A percentile compares a stretch with the other conserved stretches of the same genome.
Evolutionary conservation across 2,797 vertebrate species (phyloP).

Genomic region (Crotalus adamanteus): DNA sequence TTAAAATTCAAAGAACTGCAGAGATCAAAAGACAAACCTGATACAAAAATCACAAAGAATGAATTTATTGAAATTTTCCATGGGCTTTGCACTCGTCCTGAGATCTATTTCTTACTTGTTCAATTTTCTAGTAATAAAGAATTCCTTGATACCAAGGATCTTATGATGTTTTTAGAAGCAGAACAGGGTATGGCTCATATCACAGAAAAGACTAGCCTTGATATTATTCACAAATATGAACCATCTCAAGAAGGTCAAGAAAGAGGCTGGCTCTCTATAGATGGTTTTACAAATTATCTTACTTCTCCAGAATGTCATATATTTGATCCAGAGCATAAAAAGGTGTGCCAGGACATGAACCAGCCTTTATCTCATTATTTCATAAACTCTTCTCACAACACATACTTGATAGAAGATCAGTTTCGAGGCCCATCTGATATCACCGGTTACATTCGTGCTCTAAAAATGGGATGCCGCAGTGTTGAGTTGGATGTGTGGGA

Average conservation of each 20-base stretch:
- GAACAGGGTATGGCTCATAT: constrained; percentile 97
- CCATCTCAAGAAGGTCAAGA: constrained; percentile 91
- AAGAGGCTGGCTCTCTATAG: constrained; percentile 92
- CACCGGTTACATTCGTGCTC: constrained; percentile 94
- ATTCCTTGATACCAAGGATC: constrained; percentile 94
- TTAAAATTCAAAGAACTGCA: constrained; percentile 97
- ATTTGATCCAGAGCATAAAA: constrained; percentile 97
- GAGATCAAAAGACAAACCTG: constrained; percentile 88
- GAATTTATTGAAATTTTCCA: constrained; percentile 98
- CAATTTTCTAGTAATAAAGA: constrained; percentile 99
- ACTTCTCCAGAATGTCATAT: constrained; percentile 95
- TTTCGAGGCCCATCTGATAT: constrained; percentile 97
- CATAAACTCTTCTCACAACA: constrained; percentile 97
- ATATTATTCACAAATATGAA: constrained; percentile 92
- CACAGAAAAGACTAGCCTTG: constrained; percentile 92
- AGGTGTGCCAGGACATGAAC: constrained; percentile 95
- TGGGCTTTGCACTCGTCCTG: constrained; percentile 95
- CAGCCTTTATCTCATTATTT: constrained; percentile 97
- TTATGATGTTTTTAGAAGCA: constrained; percentile 98
- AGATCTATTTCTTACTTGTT: constrained; percentile 98
- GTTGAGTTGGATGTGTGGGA: constrained; percentile 98
- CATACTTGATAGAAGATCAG: constrained; percentile 98
- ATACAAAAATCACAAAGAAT: constrained; percentile 84
- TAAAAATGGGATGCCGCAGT: constrained; percentile 97
- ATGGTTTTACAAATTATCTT: constrained; percentile 96